Conservation (phyloP, 1,140 invertebrate genomes). For the Pectinophora gossypiella region DNA sequence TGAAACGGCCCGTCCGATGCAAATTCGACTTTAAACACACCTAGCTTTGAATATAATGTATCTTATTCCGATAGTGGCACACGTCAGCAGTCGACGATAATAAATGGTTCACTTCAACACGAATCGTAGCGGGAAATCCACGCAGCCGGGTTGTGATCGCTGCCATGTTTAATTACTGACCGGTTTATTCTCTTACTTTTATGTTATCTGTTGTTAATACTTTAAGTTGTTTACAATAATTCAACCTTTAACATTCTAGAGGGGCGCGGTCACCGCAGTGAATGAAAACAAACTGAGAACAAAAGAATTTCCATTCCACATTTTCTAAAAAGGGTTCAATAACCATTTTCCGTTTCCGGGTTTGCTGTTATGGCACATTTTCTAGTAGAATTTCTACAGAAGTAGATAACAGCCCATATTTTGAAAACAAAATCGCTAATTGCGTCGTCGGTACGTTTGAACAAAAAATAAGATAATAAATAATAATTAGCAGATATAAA, state of each 20-base stretch:
- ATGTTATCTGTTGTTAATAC: slow-evolving; percentile 26
- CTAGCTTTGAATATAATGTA: slow-evolving; percentile 28
- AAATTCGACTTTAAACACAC: slow-evolving; percentile 48
- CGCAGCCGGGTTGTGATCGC: slow-evolving; percentile 67
- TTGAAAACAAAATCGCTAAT: too few species aligned
- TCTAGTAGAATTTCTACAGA: too few species aligned
- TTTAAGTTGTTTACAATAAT: slow-evolving; percentile 25
- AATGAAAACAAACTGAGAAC: not conserved
- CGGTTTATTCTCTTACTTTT: slow-evolving; percentile 53
- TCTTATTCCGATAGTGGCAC: slow-evolving; percentile 25
- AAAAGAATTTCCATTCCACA: not conserved
- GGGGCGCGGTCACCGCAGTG: not conserved
- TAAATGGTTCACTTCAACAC: slow-evolving; percentile 68
- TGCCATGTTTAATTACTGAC: slow-evolving; percentile 60
- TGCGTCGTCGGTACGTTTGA: too few species aligned
- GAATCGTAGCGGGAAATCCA: slow-evolving; percentile 69
- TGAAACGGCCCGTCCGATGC: slow-evolving; percentile 36
- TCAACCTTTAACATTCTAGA: slow-evolving; percentile 11
- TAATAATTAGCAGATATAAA: too few species aligned
- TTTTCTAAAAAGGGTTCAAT: too few species aligned
- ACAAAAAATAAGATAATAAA: too few species aligned
- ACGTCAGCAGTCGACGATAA: slow-evolving; percentile 65
- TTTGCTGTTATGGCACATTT: too few species aligned
- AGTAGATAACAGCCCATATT: too few species aligned
- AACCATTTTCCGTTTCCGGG: too few species aligned